Conservation (phyloP, 2,888 invertebrate genomes). For the Drosophila anomelani region DNA sequence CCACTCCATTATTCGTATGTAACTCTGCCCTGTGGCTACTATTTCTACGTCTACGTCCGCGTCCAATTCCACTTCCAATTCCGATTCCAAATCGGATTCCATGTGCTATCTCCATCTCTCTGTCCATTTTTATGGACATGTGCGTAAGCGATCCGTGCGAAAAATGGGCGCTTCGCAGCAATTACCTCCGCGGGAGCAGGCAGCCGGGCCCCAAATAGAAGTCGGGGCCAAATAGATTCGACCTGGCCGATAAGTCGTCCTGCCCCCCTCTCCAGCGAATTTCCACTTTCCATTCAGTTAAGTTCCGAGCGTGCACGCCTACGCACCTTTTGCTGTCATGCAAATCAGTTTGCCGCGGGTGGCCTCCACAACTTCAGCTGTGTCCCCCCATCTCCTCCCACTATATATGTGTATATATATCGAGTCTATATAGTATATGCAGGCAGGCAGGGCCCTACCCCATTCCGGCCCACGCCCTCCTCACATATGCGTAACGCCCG, state of each 20-base stretch:
- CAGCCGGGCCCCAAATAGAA: constrained; percentile 14
- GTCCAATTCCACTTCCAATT: constrained; percentile 12
- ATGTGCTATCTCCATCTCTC: constrained; percentile 49
- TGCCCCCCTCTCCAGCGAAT: background rate
- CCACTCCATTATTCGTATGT: constrained; percentile 28
- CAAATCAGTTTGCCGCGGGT: constrained; percentile 50
- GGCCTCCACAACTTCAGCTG: constrained; percentile 22
- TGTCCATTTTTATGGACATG: constrained; percentile 70
- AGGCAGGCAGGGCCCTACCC: constrained; percentile 8
- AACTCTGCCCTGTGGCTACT: constrained; percentile 25
- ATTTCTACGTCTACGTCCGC: background rate
- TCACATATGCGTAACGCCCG: constrained; percentile 46
- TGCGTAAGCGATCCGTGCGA: constrained; percentile 83
- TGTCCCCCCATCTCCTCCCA: background rate
- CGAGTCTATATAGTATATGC: constrained; percentile 12
- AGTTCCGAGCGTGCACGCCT: constrained; percentile 62
- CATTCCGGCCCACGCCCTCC: constrained; percentile 14
- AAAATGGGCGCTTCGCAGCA: constrained; percentile 83
- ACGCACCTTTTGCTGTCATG: constrained; percentile 74
- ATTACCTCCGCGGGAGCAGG: constrained; percentile 67
- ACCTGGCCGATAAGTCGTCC: constrained; percentile 66
- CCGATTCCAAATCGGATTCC: constrained; percentile 45
- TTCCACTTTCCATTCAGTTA: constrained; percentile 36
- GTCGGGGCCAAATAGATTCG: constrained; percentile 65
- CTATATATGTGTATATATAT: constrained; percentile 8